A percentile compares a stretch with the other conserved stretches of the same genome.
Conservation (phyloP, 2,797 vertebrate genomes). For the Choloepus didactylus region DNA sequence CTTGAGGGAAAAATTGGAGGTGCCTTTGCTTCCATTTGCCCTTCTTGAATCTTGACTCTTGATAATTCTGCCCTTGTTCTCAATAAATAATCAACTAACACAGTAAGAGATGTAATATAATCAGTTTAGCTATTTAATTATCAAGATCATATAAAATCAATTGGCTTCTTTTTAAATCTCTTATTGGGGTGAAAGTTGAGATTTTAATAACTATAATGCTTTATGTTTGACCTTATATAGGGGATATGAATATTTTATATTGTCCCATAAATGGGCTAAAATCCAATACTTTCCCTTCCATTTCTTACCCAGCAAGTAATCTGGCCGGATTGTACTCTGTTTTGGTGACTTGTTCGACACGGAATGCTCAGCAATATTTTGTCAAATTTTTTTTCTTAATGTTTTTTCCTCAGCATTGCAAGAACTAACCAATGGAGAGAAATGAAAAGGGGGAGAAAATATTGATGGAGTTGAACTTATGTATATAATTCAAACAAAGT, state of each 20-base stretch:
- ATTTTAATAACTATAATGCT: background rate
- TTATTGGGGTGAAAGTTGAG: background rate
- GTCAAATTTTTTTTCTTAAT: background rate
- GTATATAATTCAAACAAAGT: background rate
- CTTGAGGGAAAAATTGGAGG: background rate
- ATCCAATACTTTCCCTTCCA: background rate
- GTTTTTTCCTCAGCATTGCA: background rate
- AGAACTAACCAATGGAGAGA: background rate
- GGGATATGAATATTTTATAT: background rate
- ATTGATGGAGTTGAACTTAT: background rate
- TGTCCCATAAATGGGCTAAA: background rate
- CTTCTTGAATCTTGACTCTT: background rate
- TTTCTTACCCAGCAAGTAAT: background rate
- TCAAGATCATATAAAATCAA: background rate
- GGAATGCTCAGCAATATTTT: background rate
- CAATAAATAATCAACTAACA: background rate
- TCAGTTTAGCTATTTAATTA: background rate
- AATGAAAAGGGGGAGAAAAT: background rate
- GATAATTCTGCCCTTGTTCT: background rate
- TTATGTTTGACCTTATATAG: background rate
- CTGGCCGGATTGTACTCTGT: background rate
- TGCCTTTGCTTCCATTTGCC: background rate
- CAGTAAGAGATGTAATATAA: background rate
- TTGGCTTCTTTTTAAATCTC: background rate
- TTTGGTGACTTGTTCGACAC: background rate